phyloP scores from a whole-genome alignment of 2,888 invertebrate species.

The Sabatieria punctata region DNA sequence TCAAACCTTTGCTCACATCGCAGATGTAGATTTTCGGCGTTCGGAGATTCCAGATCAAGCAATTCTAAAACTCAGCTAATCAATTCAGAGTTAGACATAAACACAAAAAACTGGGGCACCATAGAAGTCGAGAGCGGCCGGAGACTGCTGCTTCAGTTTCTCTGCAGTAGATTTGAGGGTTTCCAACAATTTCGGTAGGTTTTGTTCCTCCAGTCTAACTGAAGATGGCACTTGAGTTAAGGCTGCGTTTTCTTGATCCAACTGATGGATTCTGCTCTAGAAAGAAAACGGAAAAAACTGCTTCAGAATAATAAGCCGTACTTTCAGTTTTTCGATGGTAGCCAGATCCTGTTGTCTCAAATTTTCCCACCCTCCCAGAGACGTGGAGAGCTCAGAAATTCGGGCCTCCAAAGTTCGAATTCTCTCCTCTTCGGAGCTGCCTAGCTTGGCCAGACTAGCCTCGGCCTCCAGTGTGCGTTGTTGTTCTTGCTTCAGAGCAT shows the following conservation, averaged over 20 bases:
- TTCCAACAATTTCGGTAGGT: background rate
- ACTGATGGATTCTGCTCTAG: constrained; percentile 22
- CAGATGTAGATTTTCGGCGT: constrained; percentile 32
- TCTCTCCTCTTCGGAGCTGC: constrained; percentile 54
- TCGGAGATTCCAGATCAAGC: constrained; percentile 3
- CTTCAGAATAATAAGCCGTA: constrained; percentile 3
- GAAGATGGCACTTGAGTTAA: constrained; percentile 13
- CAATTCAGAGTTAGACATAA: no score
- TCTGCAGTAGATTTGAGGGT: constrained; percentile 31
- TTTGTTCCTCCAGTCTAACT: no score
- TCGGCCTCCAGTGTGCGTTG: constrained; percentile 54
- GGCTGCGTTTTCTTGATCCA: constrained; percentile 34
- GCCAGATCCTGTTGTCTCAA: constrained; percentile 52
- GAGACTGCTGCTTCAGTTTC: constrained; percentile 43
- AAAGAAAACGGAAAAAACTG: constrained; percentile 6
- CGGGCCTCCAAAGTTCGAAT: constrained; percentile 56
- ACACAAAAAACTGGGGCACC: no score
- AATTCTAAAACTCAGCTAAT: background rate
- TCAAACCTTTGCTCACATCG: constrained; percentile 50
- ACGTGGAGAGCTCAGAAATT: constrained; percentile 58
- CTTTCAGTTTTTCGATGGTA: constrained; percentile 50
- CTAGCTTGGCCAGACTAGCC: constrained; percentile 49
- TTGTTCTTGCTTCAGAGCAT: constrained; percentile 48
- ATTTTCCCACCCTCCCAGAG: constrained; percentile 58
- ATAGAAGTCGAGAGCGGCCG: background rate